phyloP scores from a whole-genome alignment of 2,888 invertebrate species.

The Pilophorus perplexus region DNA sequence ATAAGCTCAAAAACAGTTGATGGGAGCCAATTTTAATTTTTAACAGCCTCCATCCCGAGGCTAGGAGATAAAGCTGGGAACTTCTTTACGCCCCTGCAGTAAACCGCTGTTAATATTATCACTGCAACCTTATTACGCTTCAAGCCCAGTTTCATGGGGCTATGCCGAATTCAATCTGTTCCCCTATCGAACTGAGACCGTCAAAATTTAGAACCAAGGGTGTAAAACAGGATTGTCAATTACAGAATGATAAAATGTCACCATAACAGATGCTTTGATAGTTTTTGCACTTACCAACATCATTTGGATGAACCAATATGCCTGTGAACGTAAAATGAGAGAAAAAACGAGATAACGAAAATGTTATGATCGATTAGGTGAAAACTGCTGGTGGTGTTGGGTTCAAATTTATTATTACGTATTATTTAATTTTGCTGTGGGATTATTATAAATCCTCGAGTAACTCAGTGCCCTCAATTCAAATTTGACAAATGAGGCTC shows the following conservation, averaged over 20 bases:
- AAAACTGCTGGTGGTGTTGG: too few relatives aligned
- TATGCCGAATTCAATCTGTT: not conserved
- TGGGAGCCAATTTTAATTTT: slow-evolving; percentile 34
- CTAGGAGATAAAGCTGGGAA: slow-evolving; percentile 20
- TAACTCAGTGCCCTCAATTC: not conserved
- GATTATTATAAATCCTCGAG: too few relatives aligned
- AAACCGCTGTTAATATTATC: slow-evolving; percentile 10
- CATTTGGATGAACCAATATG: too few relatives aligned
- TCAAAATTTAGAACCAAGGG: not conserved
- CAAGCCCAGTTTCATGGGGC: not conserved
- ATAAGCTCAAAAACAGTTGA: slow-evolving; percentile 36
- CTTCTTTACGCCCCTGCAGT: slow-evolving; percentile 21
- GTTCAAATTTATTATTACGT: too few relatives aligned
- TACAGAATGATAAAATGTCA: too few relatives aligned
- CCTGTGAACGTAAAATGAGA: too few relatives aligned
- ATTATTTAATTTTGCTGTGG: too few relatives aligned
- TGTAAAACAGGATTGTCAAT: too few relatives aligned
- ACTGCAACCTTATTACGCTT: not conserved
- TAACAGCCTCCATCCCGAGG: slow-evolving; percentile 16
- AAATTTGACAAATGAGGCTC: not conserved
- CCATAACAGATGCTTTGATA: too few relatives aligned
- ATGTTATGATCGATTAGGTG: too few relatives aligned
- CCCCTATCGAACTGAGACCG: not conserved
- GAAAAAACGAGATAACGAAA: too few relatives aligned
- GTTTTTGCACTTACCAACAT: too few relatives aligned